These are phyloP conservation scores for Campylomormyrus numenius DNA, from an alignment of 2,113 vertebrate genomes.

Conservation along the genomic window DNA sequence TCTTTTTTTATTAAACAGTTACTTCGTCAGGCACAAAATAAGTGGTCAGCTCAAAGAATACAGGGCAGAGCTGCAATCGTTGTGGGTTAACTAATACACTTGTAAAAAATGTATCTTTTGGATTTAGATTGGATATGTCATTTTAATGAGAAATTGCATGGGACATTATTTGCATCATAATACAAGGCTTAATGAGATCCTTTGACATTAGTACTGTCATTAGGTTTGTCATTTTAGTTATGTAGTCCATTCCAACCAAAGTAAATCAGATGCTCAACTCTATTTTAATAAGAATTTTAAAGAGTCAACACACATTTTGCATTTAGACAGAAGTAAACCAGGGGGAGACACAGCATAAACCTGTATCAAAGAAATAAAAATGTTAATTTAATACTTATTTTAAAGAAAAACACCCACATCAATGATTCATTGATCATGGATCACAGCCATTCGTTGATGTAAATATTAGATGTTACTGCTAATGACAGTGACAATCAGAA, in stretches of 20 bases:
- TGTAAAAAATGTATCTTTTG: neutral
- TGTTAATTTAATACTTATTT: neutral
- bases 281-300: slow-evolving; percentile 8
- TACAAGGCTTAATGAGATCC: neutral
- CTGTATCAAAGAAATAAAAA: neutral
- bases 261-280: neutral
- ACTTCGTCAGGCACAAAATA: neutral
- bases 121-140: neutral
- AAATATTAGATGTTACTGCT: neutral
- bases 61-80: neutral
- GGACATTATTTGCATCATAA: slow-evolving; percentile 6
- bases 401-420: neutral
- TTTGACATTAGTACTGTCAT: neutral
- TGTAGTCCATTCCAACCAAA: neutral
- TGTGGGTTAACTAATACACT: neutral
- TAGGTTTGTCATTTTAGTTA: neutral
- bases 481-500: neutral
- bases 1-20: neutral
- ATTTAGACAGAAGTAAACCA: neutral
- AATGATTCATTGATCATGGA: neutral
- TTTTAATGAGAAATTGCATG: slow-evolving; percentile 13
- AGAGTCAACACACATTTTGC: neutral
- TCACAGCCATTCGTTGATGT: neutral
- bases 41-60: neutral
- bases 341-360: neutral